Conservation (phyloP, 2,797 vertebrate genomes). For the Crypturellus tataupa region DNA sequence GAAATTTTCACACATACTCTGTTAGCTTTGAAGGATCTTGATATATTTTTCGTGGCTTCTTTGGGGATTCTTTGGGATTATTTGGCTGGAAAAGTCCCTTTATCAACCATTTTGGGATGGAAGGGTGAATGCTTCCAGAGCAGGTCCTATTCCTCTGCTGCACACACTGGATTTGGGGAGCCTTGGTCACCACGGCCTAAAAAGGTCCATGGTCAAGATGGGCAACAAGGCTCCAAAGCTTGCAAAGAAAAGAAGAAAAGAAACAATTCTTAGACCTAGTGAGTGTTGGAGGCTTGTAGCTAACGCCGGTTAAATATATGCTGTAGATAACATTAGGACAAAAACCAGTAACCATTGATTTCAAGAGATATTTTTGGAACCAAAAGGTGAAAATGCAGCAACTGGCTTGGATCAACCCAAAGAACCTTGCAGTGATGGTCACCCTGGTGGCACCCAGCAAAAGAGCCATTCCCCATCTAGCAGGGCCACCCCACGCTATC, state of each 20-base stretch:
- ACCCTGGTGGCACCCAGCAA: neutral
- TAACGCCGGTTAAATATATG: neutral
- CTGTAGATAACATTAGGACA: neutral
- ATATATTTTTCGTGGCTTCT: neutral
- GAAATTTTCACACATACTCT: fast-evolving
- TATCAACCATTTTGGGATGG: neutral
- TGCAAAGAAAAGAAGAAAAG: fast-evolving
- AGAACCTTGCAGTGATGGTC: neutral
- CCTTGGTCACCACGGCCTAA: neutral
- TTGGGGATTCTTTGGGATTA: neutral
- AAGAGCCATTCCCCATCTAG: neutral
- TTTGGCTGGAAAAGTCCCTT: neutral
- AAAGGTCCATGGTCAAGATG: no score
- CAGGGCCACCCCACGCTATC: neutral
- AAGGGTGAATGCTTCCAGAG: neutral
- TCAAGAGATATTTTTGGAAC: neutral
- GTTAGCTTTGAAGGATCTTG: neutral
- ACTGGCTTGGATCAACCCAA: neutral
- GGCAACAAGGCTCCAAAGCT: no score
- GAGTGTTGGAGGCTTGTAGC: neutral
- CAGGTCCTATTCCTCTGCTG: slow-evolving; percentile 25
- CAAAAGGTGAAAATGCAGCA: neutral
- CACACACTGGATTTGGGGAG: slow-evolving; percentile 24
- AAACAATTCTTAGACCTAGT: neutral
- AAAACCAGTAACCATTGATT: neutral